Evolutionary conservation across 2,113 vertebrate genomes (phyloP), one percentile per base, ranked within the genome.

Genomic region (Bufo bufo): DNA sequence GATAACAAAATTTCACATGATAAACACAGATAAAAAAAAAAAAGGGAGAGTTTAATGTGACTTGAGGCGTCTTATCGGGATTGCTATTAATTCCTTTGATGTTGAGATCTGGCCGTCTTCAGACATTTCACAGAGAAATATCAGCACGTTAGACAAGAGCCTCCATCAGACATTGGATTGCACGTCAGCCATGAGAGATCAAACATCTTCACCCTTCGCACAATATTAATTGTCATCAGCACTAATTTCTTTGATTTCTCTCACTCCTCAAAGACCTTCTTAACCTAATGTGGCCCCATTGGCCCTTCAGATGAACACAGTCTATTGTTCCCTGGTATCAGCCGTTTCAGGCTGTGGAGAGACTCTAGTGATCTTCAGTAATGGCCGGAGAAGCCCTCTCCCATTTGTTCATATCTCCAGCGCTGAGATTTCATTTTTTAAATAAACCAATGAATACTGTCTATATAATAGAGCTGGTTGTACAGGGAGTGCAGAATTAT

Each of bases 81-180:
- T 83, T 12, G 4, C 1, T 49, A 19, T 49, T 63, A 16, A 49
- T 82, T 63, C 66, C 81, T 14, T 65, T 69, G 45, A 23, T 50
- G 59, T 52, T 23, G 13, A 52, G 61, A 69, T 83, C 4, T 9
- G 54, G 19, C 10, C 23, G 19, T 80, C 54, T 14, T 80, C 13
- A 66, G 80, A 47, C 77, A 20, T 56, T 20, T 23, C 52, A 7
- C 43, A 49, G 81, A 83, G 66, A 66, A 83, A 63, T 69, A 83
- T 50, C 81, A 69, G 61, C 59, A 8, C n/a, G 0, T 58, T 50
- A 52, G 61, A 66, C n/a, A 83, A 52, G 14, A 65, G 6, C 20
- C 56, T 56, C 43, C 81, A 12, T 50, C 81, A 23, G 49, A 4
- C 61, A 23, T 6, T 11, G 4, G 16, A 20, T 49, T 65, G 45